A percentile compares a stretch with the other conserved stretches of the same genome.
phyloP scores from a whole-genome alignment of 2,797 vertebrate genomes.

The Cetoscarus ocellatus region DNA sequence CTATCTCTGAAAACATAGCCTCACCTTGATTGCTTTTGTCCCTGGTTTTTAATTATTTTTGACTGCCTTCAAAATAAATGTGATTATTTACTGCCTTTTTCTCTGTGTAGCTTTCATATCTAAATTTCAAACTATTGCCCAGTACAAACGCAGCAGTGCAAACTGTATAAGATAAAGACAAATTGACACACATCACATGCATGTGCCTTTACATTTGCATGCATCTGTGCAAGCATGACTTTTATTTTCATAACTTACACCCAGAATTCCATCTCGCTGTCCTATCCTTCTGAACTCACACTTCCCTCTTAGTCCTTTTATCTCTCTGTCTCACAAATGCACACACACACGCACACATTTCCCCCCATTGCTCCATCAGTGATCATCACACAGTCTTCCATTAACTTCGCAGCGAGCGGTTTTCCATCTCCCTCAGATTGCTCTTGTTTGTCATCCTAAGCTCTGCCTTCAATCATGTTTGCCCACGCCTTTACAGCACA shows the following conservation, averaged over 20 bases:
- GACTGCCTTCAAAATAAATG: slow-evolving; percentile 53
- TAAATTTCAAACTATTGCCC: slow-evolving; percentile 38
- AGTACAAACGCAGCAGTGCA: not conserved
- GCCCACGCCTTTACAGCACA: slow-evolving; percentile 83
- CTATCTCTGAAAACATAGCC: slow-evolving; percentile 24
- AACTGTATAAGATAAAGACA: slow-evolving; percentile 29
- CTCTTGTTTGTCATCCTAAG: slow-evolving; percentile 85
- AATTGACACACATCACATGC: slow-evolving; percentile 21
- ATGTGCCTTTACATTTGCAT: slow-evolving; percentile 31
- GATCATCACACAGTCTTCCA: slow-evolving; percentile 82
- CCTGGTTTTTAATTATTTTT: slow-evolving; percentile 54
- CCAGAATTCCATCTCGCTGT: slow-evolving; percentile 40
- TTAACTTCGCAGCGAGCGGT: slow-evolving; percentile 81
- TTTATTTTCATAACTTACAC: slow-evolving; percentile 42
- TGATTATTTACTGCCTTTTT: slow-evolving; percentile 44
- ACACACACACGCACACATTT: slow-evolving; percentile 11
- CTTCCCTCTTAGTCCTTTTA: slow-evolving; percentile 42
- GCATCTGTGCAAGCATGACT: slow-evolving; percentile 39
- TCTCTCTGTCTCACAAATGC: slow-evolving; percentile 21
- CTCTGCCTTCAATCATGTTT: slow-evolving; percentile 84
- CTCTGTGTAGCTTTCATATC: slow-evolving; percentile 21
- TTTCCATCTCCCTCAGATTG: slow-evolving; percentile 80
- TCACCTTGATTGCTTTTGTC: slow-evolving; percentile 54
- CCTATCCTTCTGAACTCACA: slow-evolving; percentile 24
- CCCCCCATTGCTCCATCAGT: slow-evolving; percentile 68